Conservation (phyloP, 2,113 vertebrate genomes). For the Telmatochromis sp. region DNA sequence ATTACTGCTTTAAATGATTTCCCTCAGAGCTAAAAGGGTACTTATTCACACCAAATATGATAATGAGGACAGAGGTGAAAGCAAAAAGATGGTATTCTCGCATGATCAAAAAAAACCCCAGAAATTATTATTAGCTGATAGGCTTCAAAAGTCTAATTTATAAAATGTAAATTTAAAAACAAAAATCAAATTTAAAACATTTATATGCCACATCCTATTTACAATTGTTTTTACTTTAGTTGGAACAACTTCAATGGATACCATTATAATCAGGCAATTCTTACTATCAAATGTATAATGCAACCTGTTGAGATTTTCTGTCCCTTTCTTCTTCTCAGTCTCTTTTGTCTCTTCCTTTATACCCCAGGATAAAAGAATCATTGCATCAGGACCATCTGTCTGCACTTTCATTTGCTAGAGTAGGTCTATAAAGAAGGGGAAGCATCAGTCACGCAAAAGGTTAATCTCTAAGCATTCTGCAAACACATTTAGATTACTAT, state of each 20-base stretch:
- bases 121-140: not conserved
- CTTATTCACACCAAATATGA: not conserved
- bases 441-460: not conserved
- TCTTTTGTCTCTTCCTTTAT: not conserved
- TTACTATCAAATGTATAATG: not conserved
- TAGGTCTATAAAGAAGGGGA: conserved; percentile 21
- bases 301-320: not conserved
- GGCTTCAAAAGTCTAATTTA: not conserved
- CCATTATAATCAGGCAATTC: not conserved
- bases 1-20: not conserved
- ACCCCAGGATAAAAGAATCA: not conserved
- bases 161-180: not conserved
- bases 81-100: not conserved
- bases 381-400: conserved; percentile 23
- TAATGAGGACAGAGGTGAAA: not conserved
- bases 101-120: rapidly evolving
- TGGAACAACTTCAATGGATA: not conserved
- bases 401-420: conserved; percentile 27
- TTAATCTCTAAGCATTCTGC: not conserved
- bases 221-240: not conserved
- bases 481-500: not conserved
- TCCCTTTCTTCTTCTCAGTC: not conserved
- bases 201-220: not conserved
- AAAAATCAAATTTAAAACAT: not conserved
- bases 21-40: not conserved